Evolutionary conservation across 1,140 invertebrate genomes (phyloP).

Genomic region (Drosophila repleta): DNA sequence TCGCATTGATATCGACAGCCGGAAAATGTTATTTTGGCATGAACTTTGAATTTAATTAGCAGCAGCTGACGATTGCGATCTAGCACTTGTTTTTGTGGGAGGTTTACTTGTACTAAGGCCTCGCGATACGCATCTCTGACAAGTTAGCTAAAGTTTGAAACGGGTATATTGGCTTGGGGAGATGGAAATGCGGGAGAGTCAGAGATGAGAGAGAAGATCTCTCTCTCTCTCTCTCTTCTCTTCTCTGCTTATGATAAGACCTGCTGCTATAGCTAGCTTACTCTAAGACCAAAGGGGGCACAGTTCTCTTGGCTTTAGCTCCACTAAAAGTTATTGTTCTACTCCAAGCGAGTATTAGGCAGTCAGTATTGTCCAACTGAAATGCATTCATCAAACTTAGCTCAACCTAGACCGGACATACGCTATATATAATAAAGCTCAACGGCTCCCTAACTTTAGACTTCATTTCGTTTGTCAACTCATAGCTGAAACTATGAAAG

Average conservation of each 20-base stretch:
- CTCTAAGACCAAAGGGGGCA: too few species aligned
- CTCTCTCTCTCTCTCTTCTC: too few species aligned
- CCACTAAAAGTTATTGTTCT: too few species aligned
- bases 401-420: background rate
- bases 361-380: background rate
- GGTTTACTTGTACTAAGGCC: background rate
- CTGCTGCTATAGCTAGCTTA: too few species aligned
- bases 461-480: background rate
- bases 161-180: background rate
- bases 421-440: constrained; percentile 25
- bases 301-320: too few species aligned
- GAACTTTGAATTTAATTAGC: constrained; percentile 15
- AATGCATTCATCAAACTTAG: background rate
- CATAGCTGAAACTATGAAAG: constrained; percentile 35
- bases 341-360: background rate
- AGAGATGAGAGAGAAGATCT: too few species aligned
- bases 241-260: too few species aligned
- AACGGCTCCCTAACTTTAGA: background rate
- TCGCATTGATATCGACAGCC: constrained; percentile 12
- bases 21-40: constrained; percentile 17
- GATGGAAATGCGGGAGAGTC: too few species aligned
- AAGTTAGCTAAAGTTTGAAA: background rate
- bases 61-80: constrained; percentile 12
- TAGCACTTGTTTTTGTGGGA: background rate
- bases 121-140: constrained; percentile 1